Base-by-base conservation (phyloP, 2,113 vertebrate species). In the Chrysemys picta region DNA sequence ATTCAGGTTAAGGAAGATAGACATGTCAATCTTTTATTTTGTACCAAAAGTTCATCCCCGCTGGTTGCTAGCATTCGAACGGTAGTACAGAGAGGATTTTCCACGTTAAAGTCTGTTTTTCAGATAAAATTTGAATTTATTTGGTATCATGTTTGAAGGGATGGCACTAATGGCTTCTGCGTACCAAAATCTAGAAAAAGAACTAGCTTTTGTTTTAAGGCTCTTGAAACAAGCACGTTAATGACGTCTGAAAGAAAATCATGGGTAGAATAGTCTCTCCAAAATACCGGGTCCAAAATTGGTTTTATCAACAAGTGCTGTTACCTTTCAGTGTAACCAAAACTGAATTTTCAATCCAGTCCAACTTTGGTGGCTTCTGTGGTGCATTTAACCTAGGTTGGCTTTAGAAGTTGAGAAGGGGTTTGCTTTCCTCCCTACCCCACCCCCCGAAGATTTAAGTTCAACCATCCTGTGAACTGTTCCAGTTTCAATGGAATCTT, bases 401-500 rank as follows among this genome's bases (percentile, higher is more conserved):
- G n/a, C 3, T 47, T 59, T 22, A 86, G 85, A 53, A 45, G 7
- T 14, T 45, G 69, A 85, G 31, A 12, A 3, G 27, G 45, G 27
- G 11, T 80, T 82, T 84, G 42, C 59, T 45, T 50, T 50, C 50
- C 13, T 16, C 50, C 50, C 13, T 14, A 5, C 4, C 13, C 69
- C 35, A 2, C 3, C 29, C 3, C 80, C 59, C 5, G 88, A 54
- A 2, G 1, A 82, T 97, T 94, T 38, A 49, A 87, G 49, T 95
- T 96, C n/a, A 52, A 4, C 76, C 54, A 2, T 91, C 84, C 84
- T 90, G 89, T 97, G 84, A 93, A 5, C 90, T 91, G 88, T 93
- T 91, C 86, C 85, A 22, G 57, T 94, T 96, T 59, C 59, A 1
- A n/a, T 82, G 91, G 86, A 86, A 93, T 97, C 92, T 92, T 93